Base-by-base conservation (phyloP, 92 coral and sea anemone species). In the Parazoanthus darwini region DNA sequence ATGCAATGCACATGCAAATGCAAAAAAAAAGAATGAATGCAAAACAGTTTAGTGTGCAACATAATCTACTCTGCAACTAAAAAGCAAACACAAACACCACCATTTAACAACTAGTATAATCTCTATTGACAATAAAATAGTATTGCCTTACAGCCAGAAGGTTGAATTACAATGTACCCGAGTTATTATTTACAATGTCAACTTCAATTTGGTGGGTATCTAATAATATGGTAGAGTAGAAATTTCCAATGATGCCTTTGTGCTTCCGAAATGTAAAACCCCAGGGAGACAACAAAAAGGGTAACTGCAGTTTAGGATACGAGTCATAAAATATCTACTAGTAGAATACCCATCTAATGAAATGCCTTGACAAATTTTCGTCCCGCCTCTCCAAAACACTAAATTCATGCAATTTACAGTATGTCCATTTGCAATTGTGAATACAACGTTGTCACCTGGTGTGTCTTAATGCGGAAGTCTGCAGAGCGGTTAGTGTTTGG, bases 381-480 rank as follows among this genome's bases (percentile, higher is more conserved):
- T 67, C 4, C 0, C 73, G 35, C 33, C 5, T 67, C 8, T 35
- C 59, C 18, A 54, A 54, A 25, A 67, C 23, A 22, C 25, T 6
- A 68, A 39, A 39, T 2, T 39, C 42, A 39, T 13, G 29, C 76
- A 71, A 71, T 8, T 71, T 29, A 29, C 33, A 29, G 33, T 29
- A 71, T 71, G 76, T 26, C 76, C 76, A 71, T 3, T 25, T 1
- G 18, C 8, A 9, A 44, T 9, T 9, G 25, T 29, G 76, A 71
- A 71, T 71, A 25, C 29, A 71, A 71, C 18, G 29, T 29, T 71
- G 23, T 48, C 68, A 79, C 83, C 83, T 79, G 83, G 51, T 79
- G 68, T 54, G 35, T 79, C 23, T 51, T 79, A 79, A 79, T 79
- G 67, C 83, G 83, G 43, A 79, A 79, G 43, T 79, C 83, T 79